Conservation (phyloP, 2,113 vertebrate species). For the Uria lomvia region DNA sequence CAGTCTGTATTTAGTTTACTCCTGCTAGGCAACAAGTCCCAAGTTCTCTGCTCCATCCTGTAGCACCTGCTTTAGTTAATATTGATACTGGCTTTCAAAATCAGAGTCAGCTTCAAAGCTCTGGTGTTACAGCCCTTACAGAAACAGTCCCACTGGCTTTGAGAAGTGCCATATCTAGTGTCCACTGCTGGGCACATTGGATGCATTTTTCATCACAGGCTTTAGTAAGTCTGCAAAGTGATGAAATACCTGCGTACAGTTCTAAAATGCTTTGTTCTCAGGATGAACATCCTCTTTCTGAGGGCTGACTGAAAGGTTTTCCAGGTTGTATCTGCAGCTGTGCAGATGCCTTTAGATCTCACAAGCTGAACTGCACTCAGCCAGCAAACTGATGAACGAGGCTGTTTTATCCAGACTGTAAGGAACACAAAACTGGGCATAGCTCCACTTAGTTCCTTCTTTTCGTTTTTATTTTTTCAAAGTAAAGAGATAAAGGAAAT, state of each 20-base stretch:
- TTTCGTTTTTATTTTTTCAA: background rate
- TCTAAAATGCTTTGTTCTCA: background rate
- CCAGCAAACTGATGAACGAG: background rate
- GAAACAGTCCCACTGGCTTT: background rate
- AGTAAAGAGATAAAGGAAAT: background rate
- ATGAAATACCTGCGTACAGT: background rate
- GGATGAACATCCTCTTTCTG: background rate
- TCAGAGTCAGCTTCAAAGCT: background rate
- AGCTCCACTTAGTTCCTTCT: background rate
- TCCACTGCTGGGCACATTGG: background rate
- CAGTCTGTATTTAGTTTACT: background rate
- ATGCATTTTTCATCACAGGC: background rate
- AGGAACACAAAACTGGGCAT: background rate
- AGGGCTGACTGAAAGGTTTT: background rate
- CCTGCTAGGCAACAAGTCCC: background rate
- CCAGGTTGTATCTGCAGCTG: background rate
- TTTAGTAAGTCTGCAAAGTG: background rate
- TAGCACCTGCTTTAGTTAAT: background rate
- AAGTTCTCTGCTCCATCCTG: background rate
- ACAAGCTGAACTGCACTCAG: background rate
- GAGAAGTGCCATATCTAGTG: rapidly evolving
- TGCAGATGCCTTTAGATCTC: background rate
- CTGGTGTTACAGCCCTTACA: background rate
- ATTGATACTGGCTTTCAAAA: background rate
- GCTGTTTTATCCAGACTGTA: background rate